Evolutionary conservation across 2,888 invertebrate species (phyloP).

Genomic region (Palloptera scutellata): DNA sequence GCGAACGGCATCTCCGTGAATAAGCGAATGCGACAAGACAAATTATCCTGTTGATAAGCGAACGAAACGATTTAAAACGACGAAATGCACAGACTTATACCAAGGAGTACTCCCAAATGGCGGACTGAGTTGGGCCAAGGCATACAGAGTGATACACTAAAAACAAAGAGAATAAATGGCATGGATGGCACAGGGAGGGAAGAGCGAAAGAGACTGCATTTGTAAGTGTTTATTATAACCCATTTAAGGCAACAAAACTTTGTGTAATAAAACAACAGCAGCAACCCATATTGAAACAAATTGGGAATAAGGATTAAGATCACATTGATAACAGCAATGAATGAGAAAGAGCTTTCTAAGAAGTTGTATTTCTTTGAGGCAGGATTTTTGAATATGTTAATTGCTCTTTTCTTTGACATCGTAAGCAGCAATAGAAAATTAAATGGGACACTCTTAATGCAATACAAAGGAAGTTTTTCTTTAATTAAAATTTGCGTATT

Average conservation of each 20-base stretch:
- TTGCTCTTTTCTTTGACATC: too few species aligned
- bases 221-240: conserved; percentile 5
- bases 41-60: conserved; percentile 17
- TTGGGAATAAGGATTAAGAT: conserved; percentile 11
- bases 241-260: neutral
- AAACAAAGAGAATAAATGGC: too few species aligned
- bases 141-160: too few species aligned
- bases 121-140: neutral
- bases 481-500: too few species aligned
- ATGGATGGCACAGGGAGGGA: neutral
- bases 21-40: conserved; percentile 12
- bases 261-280: neutral
- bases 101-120: too few species aligned
- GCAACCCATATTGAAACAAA: neutral
- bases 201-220: neutral
- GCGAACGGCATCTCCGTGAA: neutral
- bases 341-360: neutral
- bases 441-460: too few species aligned
- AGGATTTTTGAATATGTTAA: too few species aligned
- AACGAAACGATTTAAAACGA: neutral
- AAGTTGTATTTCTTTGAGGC: too few species aligned
- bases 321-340: neutral
- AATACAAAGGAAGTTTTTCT: too few species aligned
- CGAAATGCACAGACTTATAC: neutral
- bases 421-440: too few species aligned